Evolutionary conservation across 2,888 invertebrate genomes (phyloP).

Genomic region (Apodemia mormo): DNA sequence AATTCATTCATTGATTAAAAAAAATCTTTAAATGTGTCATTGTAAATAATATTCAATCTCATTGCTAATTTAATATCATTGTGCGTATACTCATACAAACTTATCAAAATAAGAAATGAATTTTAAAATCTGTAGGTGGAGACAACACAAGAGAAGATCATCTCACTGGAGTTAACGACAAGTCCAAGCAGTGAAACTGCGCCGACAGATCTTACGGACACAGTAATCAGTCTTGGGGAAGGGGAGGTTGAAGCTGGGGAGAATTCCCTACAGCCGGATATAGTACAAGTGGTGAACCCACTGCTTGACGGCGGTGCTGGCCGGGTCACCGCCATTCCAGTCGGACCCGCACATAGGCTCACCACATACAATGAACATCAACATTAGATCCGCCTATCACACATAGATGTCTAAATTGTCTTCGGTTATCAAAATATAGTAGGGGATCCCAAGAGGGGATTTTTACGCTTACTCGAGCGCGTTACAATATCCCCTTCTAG

Average conservation of each 20-base stretch:
- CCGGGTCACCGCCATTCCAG: slow-evolving; percentile 71
- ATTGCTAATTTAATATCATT: slow-evolving; percentile 2
- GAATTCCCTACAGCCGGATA: slow-evolving; percentile 77
- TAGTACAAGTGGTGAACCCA: slow-evolving; percentile 79
- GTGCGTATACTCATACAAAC: not conserved
- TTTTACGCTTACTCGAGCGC: too few species aligned
- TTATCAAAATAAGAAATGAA: not conserved
- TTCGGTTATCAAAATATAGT: slow-evolving; percentile 3
- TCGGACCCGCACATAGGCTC: slow-evolving; percentile 67
- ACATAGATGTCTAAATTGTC: not conserved
- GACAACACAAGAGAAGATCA: slow-evolving; percentile 94
- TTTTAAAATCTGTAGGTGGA: slow-evolving; percentile 84
- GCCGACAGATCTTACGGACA: slow-evolving; percentile 57
- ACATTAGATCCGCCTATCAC: slow-evolving; percentile 35
- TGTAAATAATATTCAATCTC: slow-evolving; percentile 15
- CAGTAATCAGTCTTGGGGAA: slow-evolving; percentile 64
- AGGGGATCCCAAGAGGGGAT: too few species aligned
- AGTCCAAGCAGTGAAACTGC: slow-evolving; percentile 83
- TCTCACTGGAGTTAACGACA: slow-evolving; percentile 91
- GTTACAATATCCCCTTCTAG: too few species aligned
- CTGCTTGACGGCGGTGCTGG: slow-evolving; percentile 73
- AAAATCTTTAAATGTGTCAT: not conserved
- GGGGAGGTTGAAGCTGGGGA: slow-evolving; percentile 68
- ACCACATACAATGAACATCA: slow-evolving; percentile 61
- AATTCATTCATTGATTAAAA: not conserved